Percentiles rank a stretch among this genome's conserved stretches.
These are phyloP conservation scores for Prinia subflava DNA, from an alignment of 2,113 vertebrate genomes.

Conservation along the genomic window DNA sequence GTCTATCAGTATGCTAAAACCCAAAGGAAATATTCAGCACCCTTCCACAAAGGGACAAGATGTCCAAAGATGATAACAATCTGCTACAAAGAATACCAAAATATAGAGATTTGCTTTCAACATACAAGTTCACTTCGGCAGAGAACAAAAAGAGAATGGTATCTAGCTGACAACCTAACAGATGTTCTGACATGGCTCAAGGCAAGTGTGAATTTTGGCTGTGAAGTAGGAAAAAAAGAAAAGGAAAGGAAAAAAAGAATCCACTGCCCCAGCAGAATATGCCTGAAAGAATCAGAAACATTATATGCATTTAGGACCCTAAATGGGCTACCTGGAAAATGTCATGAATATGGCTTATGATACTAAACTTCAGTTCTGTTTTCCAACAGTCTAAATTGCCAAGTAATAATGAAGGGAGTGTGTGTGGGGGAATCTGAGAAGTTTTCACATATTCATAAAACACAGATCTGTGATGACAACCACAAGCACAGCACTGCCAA, in stretches of 20 bases:
- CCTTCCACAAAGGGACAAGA: background rate
- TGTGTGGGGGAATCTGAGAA: background rate
- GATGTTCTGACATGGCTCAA: background rate
- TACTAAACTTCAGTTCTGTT: background rate
- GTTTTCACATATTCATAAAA: background rate
- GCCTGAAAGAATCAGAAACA: background rate
- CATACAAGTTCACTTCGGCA: background rate
- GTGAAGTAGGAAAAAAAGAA: background rate
- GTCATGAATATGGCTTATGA: background rate
- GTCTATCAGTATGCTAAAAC: background rate
- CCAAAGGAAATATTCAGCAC: background rate
- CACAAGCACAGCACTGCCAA: background rate
- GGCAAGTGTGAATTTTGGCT: background rate
- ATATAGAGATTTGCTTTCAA: background rate
- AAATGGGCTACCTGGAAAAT: background rate
- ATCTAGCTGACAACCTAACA: background rate
- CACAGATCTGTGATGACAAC: background rate
- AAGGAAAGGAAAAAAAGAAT: background rate
- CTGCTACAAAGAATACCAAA: background rate
- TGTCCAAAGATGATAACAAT: background rate
- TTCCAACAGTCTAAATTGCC: background rate
- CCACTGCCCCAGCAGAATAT: background rate
- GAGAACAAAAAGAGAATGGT: background rate
- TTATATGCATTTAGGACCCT: background rate
- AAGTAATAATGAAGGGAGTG: background rate